Evolutionary conservation across 2,888 invertebrate species (phyloP), one percentile per base, ranked within the genome.

Genomic region (Orthonevra nobilis): DNA sequence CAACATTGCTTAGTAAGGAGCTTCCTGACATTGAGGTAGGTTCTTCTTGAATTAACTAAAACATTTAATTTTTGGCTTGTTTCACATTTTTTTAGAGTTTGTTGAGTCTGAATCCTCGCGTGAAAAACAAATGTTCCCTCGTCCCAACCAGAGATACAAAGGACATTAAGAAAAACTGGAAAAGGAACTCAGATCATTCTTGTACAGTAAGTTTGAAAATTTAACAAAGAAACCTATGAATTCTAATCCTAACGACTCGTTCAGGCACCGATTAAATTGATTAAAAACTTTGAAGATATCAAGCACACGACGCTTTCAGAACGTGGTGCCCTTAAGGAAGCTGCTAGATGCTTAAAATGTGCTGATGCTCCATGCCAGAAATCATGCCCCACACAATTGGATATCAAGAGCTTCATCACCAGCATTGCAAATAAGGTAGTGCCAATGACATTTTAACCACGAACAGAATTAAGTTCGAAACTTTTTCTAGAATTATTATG

Each of bases 291-390:
- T 88, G 95, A 96, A 81, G 99, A 99, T 85, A 95, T 99, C 77
- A 99, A 99, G 87, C 98, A 97, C 85, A 99, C 98, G 0, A 99
- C 99, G 0, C 87, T 99, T 40, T 97, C 98, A 61, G 99, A 99
- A 88, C 92, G 99, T 10, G 98, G 95, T 0, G 99, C 99, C 0
- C 89, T 99, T 28, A 92, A 91, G 81, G 98, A 98, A 89, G 96
- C 98, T 0, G 93, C 94, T 0, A 90, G 97, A 48, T 97, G 97
- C 84, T 90, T 97, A 14, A 97, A 97, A 87, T 97, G 97, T 86
- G 96, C 95, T 0, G 98, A 99, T 89, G 98, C 98, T 0, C 98
- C 98, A 0, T 99, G 99, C 85, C 99, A 99, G 89, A 99, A 99
- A 89, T 97, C 97, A 0, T 99, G 99, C 82, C 99, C 99, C 0